These are phyloP conservation scores for Amazona ochrocephala DNA, from an alignment of 2,797 vertebrate species.

Conservation along the genomic window DNA sequence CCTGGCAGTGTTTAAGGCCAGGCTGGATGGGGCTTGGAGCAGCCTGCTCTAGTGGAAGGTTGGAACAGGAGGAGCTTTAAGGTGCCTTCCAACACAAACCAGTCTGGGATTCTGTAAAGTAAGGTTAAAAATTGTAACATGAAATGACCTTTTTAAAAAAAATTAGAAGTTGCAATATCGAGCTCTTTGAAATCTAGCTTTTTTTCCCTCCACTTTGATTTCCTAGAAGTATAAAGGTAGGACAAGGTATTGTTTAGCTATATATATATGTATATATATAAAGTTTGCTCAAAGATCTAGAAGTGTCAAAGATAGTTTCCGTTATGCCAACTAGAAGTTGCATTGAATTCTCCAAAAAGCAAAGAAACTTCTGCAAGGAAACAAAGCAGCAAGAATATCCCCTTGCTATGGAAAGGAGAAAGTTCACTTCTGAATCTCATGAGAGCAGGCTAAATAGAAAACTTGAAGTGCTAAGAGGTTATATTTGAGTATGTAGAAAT, in stretches of 20 bases:
- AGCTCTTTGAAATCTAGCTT: not conserved
- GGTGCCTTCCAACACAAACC: not conserved
- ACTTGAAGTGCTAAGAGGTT: not conserved
- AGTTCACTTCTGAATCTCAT: not conserved
- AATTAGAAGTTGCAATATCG: not conserved
- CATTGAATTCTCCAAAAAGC: not conserved
- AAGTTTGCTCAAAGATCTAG: not conserved
- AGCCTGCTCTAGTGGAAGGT: not conserved
- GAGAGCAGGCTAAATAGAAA: not conserved
- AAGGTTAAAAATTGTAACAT: not conserved
- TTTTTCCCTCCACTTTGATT: not conserved
- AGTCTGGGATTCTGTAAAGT: not conserved
- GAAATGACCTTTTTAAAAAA: not conserved
- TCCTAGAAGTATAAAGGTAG: not conserved
- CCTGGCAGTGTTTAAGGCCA: not conserved
- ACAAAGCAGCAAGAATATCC: not conserved
- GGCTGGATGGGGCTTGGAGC: not conserved
- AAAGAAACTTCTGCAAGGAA: not conserved
- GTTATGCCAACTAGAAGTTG: not conserved
- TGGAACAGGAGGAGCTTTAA: not conserved
- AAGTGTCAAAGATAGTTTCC: not conserved
- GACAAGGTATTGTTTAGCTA: not conserved
- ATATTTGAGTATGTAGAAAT: not conserved
- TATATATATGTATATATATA: not conserved
- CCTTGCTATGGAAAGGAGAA: not conserved